These are phyloP conservation scores for Phymastichus coffea DNA, from an alignment of 1,140 invertebrate species.

Conservation along the genomic window DNA sequence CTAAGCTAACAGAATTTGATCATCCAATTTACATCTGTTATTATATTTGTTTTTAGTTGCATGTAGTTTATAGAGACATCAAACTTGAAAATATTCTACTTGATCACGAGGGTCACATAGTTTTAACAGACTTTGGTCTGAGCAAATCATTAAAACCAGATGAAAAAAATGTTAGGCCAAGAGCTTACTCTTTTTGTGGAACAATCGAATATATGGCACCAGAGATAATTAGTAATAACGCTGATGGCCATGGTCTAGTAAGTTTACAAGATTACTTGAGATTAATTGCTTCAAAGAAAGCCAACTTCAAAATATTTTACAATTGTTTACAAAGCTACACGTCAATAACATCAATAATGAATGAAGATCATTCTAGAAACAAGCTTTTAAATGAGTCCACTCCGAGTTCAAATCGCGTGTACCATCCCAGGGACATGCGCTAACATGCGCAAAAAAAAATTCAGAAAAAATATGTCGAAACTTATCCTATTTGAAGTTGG, in stretches of 20 bases:
- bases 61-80: conserved; percentile 95
- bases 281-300: neutral
- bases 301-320: neutral
- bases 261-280: conserved; percentile 60
- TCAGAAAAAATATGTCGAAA: no score
- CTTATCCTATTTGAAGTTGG: no score
- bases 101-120: conserved; percentile 84
- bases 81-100: conserved; percentile 92
- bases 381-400: no score
- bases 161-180: conserved; percentile 57
- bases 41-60: conserved; percentile 69
- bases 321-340: neutral
- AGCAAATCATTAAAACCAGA: conserved; percentile 82
- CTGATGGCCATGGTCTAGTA: conserved; percentile 85
- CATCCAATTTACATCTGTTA: no score
- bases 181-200: conserved; percentile 96
- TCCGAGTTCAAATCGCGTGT: no score
- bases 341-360: no score
- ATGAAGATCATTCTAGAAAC: no score
- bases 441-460: no score
- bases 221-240: conserved; percentile 82
- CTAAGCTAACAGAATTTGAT: neutral
- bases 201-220: conserved; percentile 97
- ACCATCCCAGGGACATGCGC: no score
- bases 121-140: conserved; percentile 88